phyloP scores from a whole-genome alignment of 2,113 vertebrate species.

The Saguinus imperator region DNA sequence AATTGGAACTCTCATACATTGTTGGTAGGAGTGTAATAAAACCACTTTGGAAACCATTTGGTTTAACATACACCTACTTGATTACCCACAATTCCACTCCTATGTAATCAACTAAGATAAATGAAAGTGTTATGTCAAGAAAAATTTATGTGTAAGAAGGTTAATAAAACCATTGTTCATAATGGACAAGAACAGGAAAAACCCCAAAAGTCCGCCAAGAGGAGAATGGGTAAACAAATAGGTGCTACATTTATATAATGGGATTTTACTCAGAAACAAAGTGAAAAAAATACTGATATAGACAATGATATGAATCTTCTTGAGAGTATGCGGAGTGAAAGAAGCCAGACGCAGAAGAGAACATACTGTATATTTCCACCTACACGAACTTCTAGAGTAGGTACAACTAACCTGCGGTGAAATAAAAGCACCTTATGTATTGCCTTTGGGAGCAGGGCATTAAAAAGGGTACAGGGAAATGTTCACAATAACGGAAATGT shows the following conservation, averaged over 20 bases:
- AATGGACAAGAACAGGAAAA: background rate
- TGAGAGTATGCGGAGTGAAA: conserved; percentile 9
- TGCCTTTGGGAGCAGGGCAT: background rate
- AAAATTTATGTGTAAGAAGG: background rate
- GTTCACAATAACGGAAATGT: background rate
- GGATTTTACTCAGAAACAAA: background rate
- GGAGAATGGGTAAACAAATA: background rate
- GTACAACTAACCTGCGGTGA: background rate
- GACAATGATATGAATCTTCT: background rate
- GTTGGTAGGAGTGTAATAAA: background rate
- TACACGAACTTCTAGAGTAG: background rate
- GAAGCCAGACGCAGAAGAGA: background rate
- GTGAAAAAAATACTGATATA: background rate
- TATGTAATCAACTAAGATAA: background rate
- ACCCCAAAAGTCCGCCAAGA: background rate
- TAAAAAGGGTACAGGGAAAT: background rate
- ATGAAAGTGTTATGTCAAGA: background rate
- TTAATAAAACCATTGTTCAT: background rate
- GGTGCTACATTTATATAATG: background rate
- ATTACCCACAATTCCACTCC: background rate
- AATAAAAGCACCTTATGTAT: background rate
- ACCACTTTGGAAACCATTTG: background rate
- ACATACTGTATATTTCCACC: background rate
- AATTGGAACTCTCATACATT: background rate
- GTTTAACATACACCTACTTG: background rate